These are phyloP conservation scores for Cryptoblepharus egeriae DNA, from an alignment of 2,797 vertebrate genomes.

Conservation along the genomic window DNA sequence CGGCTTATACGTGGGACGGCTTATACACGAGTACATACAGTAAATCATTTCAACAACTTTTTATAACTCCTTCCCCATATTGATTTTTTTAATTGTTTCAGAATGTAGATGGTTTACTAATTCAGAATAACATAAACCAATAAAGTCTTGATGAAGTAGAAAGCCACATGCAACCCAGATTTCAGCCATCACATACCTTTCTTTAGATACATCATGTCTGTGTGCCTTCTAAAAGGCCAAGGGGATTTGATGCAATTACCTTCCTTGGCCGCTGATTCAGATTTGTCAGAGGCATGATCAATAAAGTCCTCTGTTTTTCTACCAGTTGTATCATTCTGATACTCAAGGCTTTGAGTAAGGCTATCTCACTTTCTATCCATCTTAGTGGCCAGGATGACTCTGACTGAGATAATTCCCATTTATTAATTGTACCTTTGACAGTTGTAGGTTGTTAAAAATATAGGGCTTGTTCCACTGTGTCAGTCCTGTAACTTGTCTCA, in stretches of 20 bases:
- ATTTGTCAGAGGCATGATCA: neutral
- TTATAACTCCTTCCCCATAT: too few species aligned
- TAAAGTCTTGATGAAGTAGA: too few species aligned
- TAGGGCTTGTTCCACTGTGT: neutral
- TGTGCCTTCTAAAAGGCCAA: neutral
- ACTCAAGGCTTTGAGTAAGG: neutral
- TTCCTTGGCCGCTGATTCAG: neutral
- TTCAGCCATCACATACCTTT: too few species aligned
- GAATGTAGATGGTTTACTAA: too few species aligned
- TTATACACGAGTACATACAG: too few species aligned
- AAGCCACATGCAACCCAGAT: too few species aligned
- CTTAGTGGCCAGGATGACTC: neutral
- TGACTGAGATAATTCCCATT: neutral
- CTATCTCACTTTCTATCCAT: neutral
- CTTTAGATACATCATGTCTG: too few species aligned
- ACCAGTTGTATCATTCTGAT: neutral
- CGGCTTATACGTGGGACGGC: too few species aligned
- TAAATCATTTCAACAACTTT: too few species aligned
- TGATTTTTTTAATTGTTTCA: too few species aligned
- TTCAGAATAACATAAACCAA: too few species aligned
- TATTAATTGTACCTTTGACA: neutral
- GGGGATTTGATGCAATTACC: neutral
- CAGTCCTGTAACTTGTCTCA: neutral
- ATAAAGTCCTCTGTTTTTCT: neutral
- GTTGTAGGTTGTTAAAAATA: neutral